These are phyloP conservation scores for Gymnobelideus leadbeateri DNA, from an alignment of 2,113 vertebrate species.

Conservation along the genomic window DNA sequence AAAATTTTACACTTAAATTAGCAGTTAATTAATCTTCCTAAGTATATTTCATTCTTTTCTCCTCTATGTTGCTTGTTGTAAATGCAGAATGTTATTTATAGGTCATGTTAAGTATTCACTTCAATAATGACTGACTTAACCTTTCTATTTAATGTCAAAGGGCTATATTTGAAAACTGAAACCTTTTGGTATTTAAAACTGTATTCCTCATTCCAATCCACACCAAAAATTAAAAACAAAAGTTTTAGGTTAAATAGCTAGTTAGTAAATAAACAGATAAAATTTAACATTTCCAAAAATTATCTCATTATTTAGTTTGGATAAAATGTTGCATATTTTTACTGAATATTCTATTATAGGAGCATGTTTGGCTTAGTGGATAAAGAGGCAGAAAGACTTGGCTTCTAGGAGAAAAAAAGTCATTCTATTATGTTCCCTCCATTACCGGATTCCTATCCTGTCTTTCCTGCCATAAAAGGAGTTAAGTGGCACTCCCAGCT, in stretches of 20 bases:
- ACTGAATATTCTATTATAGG: neutral
- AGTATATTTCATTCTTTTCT: slow-evolving; percentile 23
- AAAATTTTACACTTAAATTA: slow-evolving; percentile 1
- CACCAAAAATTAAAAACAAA: neutral
- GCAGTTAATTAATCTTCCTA: slow-evolving; percentile 47
- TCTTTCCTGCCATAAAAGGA: neutral
- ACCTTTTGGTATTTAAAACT: slow-evolving; percentile 21
- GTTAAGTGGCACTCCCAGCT: neutral
- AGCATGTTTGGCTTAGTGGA: neutral
- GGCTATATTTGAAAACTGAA: slow-evolving; percentile 67
- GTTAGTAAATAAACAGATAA: neutral
- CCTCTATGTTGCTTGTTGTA: slow-evolving; percentile 44
- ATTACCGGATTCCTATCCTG: neutral
- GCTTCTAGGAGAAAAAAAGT: neutral
- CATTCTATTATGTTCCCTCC: neutral
- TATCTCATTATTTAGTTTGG: neutral
- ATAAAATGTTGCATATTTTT: neutral
- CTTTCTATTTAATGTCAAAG: slow-evolving; percentile 82
- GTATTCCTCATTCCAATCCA: slow-evolving; percentile 18
- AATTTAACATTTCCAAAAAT: slow-evolving; percentile 41
- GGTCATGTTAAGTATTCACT: slow-evolving; percentile 53
- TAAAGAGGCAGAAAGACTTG: neutral
- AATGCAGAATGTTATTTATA: slow-evolving; percentile 76
- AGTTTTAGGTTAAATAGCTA: slow-evolving; percentile 30
- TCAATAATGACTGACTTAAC: slow-evolving; percentile 73